Evolutionary conservation across 1,140 invertebrate species (phyloP).

Genomic region (Drosophila burlai): DNA sequence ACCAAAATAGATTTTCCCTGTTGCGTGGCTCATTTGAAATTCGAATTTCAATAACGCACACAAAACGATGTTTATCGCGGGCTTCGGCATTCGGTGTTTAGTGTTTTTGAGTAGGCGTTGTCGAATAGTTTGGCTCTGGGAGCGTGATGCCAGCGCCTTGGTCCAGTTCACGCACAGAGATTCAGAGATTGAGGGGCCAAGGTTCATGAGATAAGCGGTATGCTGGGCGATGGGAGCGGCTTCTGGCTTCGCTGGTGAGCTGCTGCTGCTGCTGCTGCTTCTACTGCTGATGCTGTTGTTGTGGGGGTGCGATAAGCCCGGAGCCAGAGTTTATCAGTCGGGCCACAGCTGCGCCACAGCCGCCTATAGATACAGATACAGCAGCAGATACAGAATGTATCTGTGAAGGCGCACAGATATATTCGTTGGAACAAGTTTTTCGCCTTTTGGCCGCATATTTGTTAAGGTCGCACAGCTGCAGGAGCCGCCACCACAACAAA

Average conservation of each 20-base stretch:
- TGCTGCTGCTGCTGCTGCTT: constrained; percentile 16
- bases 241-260: constrained; percentile 32
- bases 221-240: constrained; percentile 23
- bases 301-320: constrained; percentile 75
- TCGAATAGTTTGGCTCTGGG: constrained; percentile 33
- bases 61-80: constrained; percentile 74
- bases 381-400: constrained; percentile 47
- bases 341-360: constrained; percentile 27
- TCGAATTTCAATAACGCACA: constrained; percentile 78
- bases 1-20: constrained; percentile 52
- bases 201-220: constrained; percentile 70
- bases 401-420: constrained; percentile 17
- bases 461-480: constrained; percentile 82
- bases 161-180: constrained; percentile 76
- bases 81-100: constrained; percentile 18
- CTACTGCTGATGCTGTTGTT: constrained; percentile 47
- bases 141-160: constrained; percentile 58
- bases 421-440: constrained; percentile 66
- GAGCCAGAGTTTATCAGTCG: constrained; percentile 72
- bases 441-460: constrained; percentile 67
- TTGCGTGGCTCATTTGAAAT: constrained; percentile 76
- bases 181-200: constrained; percentile 58
- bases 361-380: constrained; percentile 53
- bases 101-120: constrained; percentile 74
- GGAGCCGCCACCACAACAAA: constrained; percentile 6